Evolutionary conservation across 2,797 vertebrate species (phyloP), one percentile per base, ranked within the genome.

Genomic region (Hoplostethus mediterraneus): DNA sequence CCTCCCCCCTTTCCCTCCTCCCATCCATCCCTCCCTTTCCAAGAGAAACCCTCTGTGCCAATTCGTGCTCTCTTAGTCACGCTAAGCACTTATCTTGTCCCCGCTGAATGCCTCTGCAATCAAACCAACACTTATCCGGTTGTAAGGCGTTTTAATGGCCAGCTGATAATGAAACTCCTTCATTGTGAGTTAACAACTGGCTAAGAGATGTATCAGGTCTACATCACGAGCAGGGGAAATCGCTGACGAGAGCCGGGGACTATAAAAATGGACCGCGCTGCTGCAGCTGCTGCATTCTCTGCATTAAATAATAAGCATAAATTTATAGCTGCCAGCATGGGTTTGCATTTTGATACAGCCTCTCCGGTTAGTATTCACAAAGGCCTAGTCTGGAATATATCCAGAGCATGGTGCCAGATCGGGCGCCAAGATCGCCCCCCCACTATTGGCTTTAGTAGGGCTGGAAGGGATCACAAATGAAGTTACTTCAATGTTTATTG

Each of bases 91-190:
- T 90, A 90, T 92, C 89, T 89, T 89, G 90, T 91, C 88, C 89
- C 87, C 67, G 67, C 81, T 90, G 90, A 91, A 90, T 89, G 90
- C 87, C 82, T 90, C 81, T 79, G 89, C 90, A 90, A 92, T 91
- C 91, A 93, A 93, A 90, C 90, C 91, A 92, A 91, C 87, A 91
- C 91, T 93, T 90, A 91, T 91, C 86, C 83, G 72, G 87, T 86
- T 91, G 89, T 90, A 84, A 89, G 85, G 87, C 81, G 80, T 82
- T 88, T 85, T 92, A 90, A 90, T 88, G 89, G 82, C 66, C 72
- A 63, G 57, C 86, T 82, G 86, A 91, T 92, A 90, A 90, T 90
- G 87, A 90, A 91, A 90, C 81, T 87, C 83, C 80, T 87, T 87
- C 85, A 85, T 80, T 89, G 87, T 89, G 80, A 87, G 82, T 88